Conservation (phyloP, 2,113 vertebrate genomes). For the Nibea albiflora region DNA sequence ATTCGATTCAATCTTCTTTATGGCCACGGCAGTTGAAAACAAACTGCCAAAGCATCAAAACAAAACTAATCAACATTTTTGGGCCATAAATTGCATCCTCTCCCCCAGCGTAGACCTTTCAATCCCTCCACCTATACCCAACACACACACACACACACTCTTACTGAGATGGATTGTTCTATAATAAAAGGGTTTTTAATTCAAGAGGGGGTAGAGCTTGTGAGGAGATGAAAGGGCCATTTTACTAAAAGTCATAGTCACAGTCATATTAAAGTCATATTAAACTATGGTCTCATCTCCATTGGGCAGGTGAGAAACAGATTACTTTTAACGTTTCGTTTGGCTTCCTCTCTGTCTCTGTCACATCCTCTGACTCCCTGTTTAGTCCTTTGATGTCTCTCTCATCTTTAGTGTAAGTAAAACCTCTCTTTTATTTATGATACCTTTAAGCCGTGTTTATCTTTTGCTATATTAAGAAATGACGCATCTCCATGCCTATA, state of each 20-base stretch:
- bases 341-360: neutral
- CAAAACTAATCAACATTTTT: conserved; percentile 56
- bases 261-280: neutral
- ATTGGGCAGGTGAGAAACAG: conserved; percentile 1
- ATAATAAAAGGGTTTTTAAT: conserved; percentile 24
- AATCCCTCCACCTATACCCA: neutral
- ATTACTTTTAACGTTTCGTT: conserved; percentile 17
- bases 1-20: conserved; percentile 39
- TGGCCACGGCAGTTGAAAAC: conserved; percentile 32
- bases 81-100: conserved; percentile 50
- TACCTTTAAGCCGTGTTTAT: neutral
- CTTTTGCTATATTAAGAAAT: neutral
- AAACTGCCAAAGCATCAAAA: conserved; percentile 51
- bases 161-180: conserved; percentile 40
- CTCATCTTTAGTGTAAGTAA: neutral
- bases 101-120: neutral
- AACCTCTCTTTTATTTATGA: neutral
- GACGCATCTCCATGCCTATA: neutral
- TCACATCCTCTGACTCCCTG: neutral
- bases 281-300: conserved; percentile 8
- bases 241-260: conserved; percentile 24
- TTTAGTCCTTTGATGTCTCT: neutral
- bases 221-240: conserved; percentile 35
- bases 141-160: conserved; percentile 5
- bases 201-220: neutral